Base-by-base conservation (phyloP, 2,888 invertebrate species). In the Phengaris arion region DNA sequence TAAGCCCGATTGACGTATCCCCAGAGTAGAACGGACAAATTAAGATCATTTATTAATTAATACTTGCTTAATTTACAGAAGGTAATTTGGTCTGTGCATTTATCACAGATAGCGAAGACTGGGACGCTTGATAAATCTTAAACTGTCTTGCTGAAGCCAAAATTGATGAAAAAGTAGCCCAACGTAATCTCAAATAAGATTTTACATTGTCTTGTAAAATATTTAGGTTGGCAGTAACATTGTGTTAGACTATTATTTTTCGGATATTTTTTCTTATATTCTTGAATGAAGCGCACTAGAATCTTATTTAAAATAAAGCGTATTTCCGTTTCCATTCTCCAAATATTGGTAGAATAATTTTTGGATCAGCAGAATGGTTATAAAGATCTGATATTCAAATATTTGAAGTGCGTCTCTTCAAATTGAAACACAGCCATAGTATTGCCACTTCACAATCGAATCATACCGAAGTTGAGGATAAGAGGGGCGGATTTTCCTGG, bases 1-100 rank as follows among this genome's bases (percentile, higher is more conserved):
- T 68, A n/a, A 74, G 68, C 68, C 68, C 52, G 45, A 74, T 74
- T 74, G 74, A 74, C 74, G 68, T 74, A 74, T 74, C 52, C 13
- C 12, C 68, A 45, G 52, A 68, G 45, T 46, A 68, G 64, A 64
- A 51, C 52, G 64, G 64, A 74, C 74, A 74, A 68, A 74, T 68
- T 45, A 74, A 54, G 45, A 68, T 68, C 74, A 74, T 74, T 74
- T 54, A 54, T 74, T 74, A 35, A 64, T 64, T 69, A 48, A 48
- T 69, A 69, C 69, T 69, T 15, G 69, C 48, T 69, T 48, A 69
- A 69, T 48, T 64, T 35, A 64, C 35, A 35, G 64, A 64, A 45
- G 35, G 64, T 45, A 64, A 64, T 64, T 64, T 64, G 35, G 35
- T 13, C 64, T 22, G 64, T 64, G 64, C 64, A 64, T 64, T 64